Evolutionary conservation across 2,888 invertebrate species (phyloP).

Genomic region (Orthosia incerta): DNA sequence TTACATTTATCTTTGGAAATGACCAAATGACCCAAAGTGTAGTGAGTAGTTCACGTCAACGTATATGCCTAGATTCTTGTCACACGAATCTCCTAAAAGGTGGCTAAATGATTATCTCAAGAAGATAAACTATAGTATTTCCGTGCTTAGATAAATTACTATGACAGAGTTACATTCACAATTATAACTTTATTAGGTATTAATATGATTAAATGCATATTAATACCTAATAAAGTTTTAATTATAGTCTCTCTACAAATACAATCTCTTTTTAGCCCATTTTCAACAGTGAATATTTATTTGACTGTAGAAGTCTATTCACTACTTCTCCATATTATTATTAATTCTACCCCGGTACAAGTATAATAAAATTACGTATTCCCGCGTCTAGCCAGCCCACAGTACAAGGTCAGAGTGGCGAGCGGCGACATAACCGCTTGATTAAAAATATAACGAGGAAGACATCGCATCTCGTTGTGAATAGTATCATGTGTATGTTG

Average conservation of each 20-base stretch:
- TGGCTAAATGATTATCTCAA: not conserved
- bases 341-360: constrained; percentile 3
- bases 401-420: constrained; percentile 3
- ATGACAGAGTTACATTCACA: too few relatives aligned
- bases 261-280: too few relatives aligned
- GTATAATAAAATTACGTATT: constrained; percentile 3
- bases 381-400: not conserved
- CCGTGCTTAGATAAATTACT: too few relatives aligned
- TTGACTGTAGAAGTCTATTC: not conserved
- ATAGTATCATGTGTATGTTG: constrained; percentile 4
- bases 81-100: not conserved
- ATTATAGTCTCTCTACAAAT: too few relatives aligned
- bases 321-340: not conserved
- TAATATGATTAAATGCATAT: too few relatives aligned
- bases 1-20: not conserved
- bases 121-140: too few relatives aligned
- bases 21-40: not conserved
- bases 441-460: constrained; percentile 36
- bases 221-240: too few relatives aligned
- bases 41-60: not conserved
- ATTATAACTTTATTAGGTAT: too few relatives aligned
- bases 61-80: not conserved
- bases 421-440: constrained; percentile 14
- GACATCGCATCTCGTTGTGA: constrained; percentile 3
- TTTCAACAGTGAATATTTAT: not conserved